Conservation (phyloP, 2,113 vertebrate genomes). For the Anarrhichthys ocellatus region DNA sequence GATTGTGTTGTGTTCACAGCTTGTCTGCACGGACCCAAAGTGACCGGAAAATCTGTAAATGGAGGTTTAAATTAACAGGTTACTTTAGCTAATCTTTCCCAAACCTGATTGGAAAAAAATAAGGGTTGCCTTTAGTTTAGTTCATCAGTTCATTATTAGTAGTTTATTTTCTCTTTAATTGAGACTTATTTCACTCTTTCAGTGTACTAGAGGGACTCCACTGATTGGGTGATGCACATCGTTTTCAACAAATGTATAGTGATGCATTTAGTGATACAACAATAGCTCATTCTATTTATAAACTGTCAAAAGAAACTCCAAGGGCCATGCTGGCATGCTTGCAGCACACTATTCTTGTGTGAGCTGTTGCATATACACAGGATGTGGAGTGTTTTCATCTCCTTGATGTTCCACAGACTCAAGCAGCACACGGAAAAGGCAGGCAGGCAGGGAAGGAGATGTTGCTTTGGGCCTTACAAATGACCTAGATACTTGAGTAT, state of each 20-base stretch:
- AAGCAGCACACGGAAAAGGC: slow-evolving; percentile 73
- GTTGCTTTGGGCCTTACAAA: slow-evolving; percentile 80
- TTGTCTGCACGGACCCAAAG: not conserved
- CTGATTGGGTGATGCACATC: slow-evolving; percentile 2
- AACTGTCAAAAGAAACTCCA: slow-evolving; percentile 63
- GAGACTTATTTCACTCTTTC: not conserved
- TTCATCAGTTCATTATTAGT: not conserved
- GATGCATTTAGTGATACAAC: slow-evolving; percentile 41
- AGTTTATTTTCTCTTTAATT: not conserved
- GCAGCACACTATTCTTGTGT: slow-evolving; percentile 50
- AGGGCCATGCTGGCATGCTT: slow-evolving; percentile 58
- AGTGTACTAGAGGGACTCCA: not conserved
- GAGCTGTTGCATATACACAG: slow-evolving; percentile 71
- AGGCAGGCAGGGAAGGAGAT: slow-evolving; percentile 72
- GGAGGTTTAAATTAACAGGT: not conserved
- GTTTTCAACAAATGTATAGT: slow-evolving; percentile 31
- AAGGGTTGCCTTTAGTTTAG: not conserved
- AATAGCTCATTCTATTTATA: slow-evolving; percentile 54
- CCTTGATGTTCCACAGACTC: slow-evolving; percentile 80
- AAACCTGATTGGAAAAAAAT: not conserved
- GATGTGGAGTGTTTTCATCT: slow-evolving; percentile 78
- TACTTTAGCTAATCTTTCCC: not conserved
- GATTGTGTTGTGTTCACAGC: not conserved
- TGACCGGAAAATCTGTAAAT: not conserved
- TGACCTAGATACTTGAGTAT: slow-evolving; percentile 80